Evolutionary conservation across 2,888 invertebrate genomes (phyloP).

Genomic region (Dysmachus trigonus): DNA sequence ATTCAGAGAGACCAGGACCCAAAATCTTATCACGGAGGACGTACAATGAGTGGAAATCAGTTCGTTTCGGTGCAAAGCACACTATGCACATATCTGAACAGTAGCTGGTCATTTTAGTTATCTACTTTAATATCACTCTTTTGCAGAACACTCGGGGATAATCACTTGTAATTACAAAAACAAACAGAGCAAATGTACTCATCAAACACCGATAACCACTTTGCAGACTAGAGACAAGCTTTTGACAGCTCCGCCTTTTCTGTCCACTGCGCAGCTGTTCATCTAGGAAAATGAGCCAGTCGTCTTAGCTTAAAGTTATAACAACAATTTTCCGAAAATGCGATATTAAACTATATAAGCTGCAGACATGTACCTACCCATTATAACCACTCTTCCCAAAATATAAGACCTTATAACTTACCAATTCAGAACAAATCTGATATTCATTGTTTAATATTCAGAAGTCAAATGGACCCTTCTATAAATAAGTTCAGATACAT

Average conservation of each 20-base stretch:
- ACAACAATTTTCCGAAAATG: background rate
- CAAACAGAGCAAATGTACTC: background rate
- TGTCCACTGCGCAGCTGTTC: background rate
- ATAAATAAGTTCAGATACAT: background rate
- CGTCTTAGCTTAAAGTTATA: too few species aligned
- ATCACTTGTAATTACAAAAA: background rate
- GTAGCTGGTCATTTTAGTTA: background rate
- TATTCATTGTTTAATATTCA: background rate
- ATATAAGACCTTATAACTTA: background rate
- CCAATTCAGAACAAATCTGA: background rate
- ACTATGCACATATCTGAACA: slow-evolving; percentile 29
- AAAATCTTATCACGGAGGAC: background rate
- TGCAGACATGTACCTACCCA: too few species aligned
- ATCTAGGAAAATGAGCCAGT: background rate
- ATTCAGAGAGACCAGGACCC: background rate
- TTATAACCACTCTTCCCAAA: background rate
- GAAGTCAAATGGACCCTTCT: background rate
- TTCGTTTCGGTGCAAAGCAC: slow-evolving; percentile 17
- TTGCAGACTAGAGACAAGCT: background rate
- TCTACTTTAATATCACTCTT: background rate
- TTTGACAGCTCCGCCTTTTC: background rate
- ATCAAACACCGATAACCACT: background rate
- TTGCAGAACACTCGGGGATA: background rate
- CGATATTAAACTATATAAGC: background rate
- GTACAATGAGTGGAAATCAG: background rate